Conservation (phyloP, 2,888 invertebrate species). For the Capitulum mitella region DNA sequence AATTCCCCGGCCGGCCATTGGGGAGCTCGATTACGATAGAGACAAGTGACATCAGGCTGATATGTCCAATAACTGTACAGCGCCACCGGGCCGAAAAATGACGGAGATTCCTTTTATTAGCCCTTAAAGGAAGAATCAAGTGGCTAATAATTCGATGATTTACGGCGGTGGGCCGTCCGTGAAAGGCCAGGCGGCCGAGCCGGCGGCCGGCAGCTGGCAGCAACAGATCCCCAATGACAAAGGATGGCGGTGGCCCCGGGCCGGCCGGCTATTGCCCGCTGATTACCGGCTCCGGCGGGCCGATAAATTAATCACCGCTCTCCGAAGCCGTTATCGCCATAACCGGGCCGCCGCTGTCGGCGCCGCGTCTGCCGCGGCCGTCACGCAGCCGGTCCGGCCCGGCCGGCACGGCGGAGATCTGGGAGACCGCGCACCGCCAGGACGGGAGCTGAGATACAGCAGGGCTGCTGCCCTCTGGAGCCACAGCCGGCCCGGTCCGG, state of each 20-base stretch:
- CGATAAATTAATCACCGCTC: slow-evolving; percentile 15
- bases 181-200: background rate
- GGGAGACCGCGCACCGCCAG: too few relatives aligned
- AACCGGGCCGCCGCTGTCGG: background rate
- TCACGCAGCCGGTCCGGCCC: background rate
- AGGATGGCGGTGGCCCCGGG: background rate
- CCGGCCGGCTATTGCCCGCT: background rate
- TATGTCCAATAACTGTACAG: slow-evolving; percentile 17
- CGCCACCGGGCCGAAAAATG: background rate
- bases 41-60: slow-evolving; percentile 8
- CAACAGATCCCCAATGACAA: background rate
- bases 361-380: background rate
- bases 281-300: background rate
- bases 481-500: too few relatives aligned
- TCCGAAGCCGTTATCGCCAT: background rate
- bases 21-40: slow-evolving; percentile 20
- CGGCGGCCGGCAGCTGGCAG: background rate
- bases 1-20: background rate
- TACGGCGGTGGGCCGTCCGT: background rate
- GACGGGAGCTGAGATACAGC: too few relatives aligned
- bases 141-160: slow-evolving; percentile 21
- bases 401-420: too few relatives aligned
- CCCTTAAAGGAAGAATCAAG: slow-evolving; percentile 2
- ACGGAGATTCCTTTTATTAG: slow-evolving; percentile 11
- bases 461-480: too few relatives aligned